Conservation (phyloP, 2,797 vertebrate species). For the Hypotaenidia okinawae region DNA sequence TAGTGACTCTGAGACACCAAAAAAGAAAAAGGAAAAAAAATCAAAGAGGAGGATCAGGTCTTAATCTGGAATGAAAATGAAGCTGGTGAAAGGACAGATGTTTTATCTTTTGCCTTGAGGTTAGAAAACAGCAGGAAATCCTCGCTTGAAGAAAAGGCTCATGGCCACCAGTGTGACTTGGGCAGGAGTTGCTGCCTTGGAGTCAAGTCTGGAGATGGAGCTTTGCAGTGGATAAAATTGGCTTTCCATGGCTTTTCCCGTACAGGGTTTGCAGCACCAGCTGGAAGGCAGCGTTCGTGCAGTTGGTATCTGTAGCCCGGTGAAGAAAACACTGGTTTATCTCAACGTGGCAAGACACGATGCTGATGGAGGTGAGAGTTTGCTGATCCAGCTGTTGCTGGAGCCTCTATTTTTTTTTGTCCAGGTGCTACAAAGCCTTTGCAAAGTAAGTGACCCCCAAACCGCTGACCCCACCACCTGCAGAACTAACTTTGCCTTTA, state of each 20-base stretch:
- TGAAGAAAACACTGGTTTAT: background rate
- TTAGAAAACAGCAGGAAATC: slow-evolving; percentile 61
- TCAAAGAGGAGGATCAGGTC: background rate
- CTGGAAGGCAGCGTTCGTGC: background rate
- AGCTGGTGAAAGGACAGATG: slow-evolving; percentile 62
- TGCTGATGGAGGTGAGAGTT: background rate
- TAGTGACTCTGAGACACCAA: background rate
- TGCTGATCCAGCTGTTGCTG: background rate
- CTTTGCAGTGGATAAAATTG: slow-evolving; percentile 4
- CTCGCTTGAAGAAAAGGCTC: slow-evolving; percentile 60
- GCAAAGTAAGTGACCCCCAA: slow-evolving; percentile 34
- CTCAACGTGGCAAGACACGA: background rate
- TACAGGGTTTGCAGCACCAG: background rate
- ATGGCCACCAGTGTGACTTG: slow-evolving; percentile 36
- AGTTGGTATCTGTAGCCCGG: background rate
- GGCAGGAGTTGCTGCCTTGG: slow-evolving; percentile 32
- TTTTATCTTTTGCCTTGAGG: slow-evolving; percentile 65
- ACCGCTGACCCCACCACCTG: slow-evolving; percentile 4
- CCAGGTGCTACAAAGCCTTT: background rate
- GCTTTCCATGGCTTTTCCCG: slow-evolving; percentile 2
- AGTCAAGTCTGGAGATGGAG: slow-evolving; percentile 15
- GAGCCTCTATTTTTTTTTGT: background rate
- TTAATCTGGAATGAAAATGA: slow-evolving; percentile 56
- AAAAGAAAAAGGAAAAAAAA: background rate
- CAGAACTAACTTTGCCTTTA: slow-evolving; percentile 66